A percentile compares a stretch with the other conserved stretches of the same genome.
Evolutionary conservation across 1,140 invertebrate species (phyloP).

Genomic region (Thalassaphorura encarpata): DNA sequence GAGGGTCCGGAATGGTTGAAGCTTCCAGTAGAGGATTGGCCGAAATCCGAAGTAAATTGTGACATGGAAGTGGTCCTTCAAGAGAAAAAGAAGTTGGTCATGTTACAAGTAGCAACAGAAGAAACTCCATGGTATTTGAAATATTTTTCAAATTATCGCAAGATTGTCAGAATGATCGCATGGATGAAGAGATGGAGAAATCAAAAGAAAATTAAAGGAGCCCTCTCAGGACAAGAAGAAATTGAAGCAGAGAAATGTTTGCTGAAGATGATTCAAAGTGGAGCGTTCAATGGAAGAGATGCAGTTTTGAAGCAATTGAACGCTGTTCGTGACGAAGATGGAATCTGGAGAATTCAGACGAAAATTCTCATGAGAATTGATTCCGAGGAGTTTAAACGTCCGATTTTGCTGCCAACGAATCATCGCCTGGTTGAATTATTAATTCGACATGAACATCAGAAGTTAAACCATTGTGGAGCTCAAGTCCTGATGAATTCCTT

Average conservation of each 20-base stretch:
- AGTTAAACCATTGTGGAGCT: not conserved
- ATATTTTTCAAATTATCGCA: not conserved
- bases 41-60: not conserved
- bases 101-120: not conserved
- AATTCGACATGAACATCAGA: not conserved
- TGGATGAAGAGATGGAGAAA: not conserved
- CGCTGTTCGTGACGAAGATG: not conserved
- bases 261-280: not conserved
- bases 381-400: not conserved
- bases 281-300: not conserved
- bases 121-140: not conserved
- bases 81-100: conserved; percentile 7
- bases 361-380: conserved; percentile 1
- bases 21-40: not conserved
- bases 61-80: not conserved
- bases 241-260: not conserved
- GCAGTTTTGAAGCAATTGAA: not conserved
- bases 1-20: conserved; percentile 12
- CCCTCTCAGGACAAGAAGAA: not conserved
- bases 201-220: not conserved
- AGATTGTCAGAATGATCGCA: not conserved
- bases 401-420: not conserved
- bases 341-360: not conserved
- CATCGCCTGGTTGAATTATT: not conserved
- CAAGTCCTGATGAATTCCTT: not conserved